Evolutionary conservation across 2,797 vertebrate species (phyloP), one percentile per base, ranked within the genome.

Genomic region (Podarcis siculus): DNA sequence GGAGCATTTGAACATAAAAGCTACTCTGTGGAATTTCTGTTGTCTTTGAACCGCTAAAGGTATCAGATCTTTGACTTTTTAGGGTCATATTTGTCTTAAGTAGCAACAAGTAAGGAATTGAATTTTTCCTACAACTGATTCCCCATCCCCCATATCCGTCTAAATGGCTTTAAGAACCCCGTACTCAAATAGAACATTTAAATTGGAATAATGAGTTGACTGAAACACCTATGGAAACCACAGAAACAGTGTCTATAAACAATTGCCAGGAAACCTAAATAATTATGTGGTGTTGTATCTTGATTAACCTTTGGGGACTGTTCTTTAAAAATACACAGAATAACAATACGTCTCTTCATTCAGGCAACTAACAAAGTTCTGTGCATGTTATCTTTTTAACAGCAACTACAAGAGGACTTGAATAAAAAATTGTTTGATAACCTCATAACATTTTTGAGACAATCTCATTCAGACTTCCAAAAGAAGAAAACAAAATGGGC

Each of bases 381-480:
- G 27, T 90, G 3, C 8, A 25, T n/a, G 35, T 83, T 94, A 5
- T 82, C 25, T 92, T 78, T 86, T 95, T 83, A 90, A 67, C 93
- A 99, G 98, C 87, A 88, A 93, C 95, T 99, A 87, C 99, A 99
- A 94, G 98, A 99, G 72, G 96, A 98, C 76, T 97, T 99, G 91
- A 98, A 98, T 96, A 98, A 97, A 94, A 98, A 98, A n/a, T 96
- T 99, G 10, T 97, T 98, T 95, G 97, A 98, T 93, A 98, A 95
- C 78, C 94, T 99, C 86, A 89, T 98, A 90, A 96, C 96, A 91
- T 99, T 99, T 96, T 97, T 98, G 82, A 97, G 95, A 80, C 98
- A 95, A 66, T 97, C 97, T 84, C 97, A 97, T n/a, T 95, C 94
- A 73, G 94, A 94, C 17, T 97, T 95, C 91, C 97, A 94, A 58